These are phyloP conservation scores for Bombyx mori DNA, from an alignment of 1,140 invertebrate genomes.

Conservation along the genomic window DNA sequence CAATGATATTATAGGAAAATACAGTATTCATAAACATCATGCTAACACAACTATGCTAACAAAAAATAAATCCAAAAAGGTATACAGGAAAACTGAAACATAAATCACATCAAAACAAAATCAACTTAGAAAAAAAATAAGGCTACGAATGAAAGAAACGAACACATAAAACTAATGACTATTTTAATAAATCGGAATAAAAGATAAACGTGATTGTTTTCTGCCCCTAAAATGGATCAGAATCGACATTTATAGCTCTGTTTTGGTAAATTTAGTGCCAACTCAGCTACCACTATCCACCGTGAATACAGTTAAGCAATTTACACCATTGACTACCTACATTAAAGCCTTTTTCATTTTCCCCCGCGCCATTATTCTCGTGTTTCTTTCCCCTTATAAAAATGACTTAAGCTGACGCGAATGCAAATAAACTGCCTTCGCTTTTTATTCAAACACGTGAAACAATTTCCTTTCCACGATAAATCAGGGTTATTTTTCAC, in stretches of 20 bases:
- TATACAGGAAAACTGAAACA: too few relatives aligned
- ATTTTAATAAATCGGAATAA: constrained; percentile 5
- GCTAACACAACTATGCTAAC: too few relatives aligned
- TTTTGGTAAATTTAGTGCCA: constrained; percentile 42
- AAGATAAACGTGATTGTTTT: constrained; percentile 41
- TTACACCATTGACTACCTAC: constrained; percentile 17
- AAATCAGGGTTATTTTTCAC: background rate
- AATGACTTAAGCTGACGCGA: constrained; percentile 15
- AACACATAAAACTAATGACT: too few relatives aligned
- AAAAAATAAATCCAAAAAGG: too few relatives aligned
- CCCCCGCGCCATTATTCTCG: constrained; percentile 11
- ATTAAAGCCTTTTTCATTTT: constrained; percentile 19
- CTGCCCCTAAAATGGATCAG: constrained; percentile 36
- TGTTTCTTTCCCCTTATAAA: constrained; percentile 12
- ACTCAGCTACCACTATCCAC: constrained; percentile 25
- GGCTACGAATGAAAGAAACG: too few relatives aligned
- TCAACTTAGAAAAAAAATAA: too few relatives aligned
- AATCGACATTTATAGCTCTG: constrained; percentile 52
- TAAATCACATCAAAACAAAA: too few relatives aligned
- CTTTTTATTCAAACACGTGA: constrained; percentile 10
- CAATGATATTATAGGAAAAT: too few relatives aligned
- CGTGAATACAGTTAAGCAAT: constrained; percentile 20
- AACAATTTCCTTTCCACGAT: constrained; percentile 11
- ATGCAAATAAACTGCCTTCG: constrained; percentile 15
- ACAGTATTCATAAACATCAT: too few relatives aligned